Conservation (phyloP, 2,888 invertebrate species). For the Cyaniris semiargus region DNA sequence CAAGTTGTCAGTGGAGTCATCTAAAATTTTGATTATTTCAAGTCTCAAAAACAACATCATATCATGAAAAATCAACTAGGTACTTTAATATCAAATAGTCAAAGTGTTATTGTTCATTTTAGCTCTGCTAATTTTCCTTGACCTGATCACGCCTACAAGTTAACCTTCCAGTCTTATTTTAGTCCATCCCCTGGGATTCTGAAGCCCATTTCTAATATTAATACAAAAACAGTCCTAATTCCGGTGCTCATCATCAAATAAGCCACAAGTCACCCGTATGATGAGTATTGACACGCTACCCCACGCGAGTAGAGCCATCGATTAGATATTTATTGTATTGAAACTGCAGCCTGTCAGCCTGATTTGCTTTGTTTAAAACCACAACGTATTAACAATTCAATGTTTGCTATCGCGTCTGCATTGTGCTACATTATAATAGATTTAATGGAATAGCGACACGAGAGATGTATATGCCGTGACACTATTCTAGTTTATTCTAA, state of each 20-base stretch:
- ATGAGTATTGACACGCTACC: conserved; percentile 25
- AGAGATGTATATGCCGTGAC: background rate
- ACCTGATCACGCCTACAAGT: background rate
- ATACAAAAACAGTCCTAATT: conserved; percentile 29
- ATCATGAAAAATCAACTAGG: too few relatives aligned
- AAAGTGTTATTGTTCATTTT: background rate
- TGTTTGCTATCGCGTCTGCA: conserved; percentile 13
- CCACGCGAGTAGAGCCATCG: conserved; percentile 15
- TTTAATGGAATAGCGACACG: conserved; percentile 18
- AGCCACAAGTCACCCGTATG: conserved; percentile 15
- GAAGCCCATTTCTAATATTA: background rate
- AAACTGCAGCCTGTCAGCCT: conserved; percentile 27
- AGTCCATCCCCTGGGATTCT: background rate
- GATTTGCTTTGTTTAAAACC: conserved; percentile 27
- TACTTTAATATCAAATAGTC: too few relatives aligned
- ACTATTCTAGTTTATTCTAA: background rate
- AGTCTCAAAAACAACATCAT: too few relatives aligned
- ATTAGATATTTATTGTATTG: conserved; percentile 31
- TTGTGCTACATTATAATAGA: conserved; percentile 26
- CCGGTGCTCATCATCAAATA: background rate
- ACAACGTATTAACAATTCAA: conserved; percentile 18
- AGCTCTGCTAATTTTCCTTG: background rate
- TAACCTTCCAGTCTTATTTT: background rate
- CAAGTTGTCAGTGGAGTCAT: too few relatives aligned
- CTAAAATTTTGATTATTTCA: too few relatives aligned